Percentiles rank a stretch among this genome's conserved stretches.
These are phyloP conservation scores for Listrodromus nycthemerus DNA, from an alignment of 2,888 invertebrate genomes.

Conservation along the genomic window DNA sequence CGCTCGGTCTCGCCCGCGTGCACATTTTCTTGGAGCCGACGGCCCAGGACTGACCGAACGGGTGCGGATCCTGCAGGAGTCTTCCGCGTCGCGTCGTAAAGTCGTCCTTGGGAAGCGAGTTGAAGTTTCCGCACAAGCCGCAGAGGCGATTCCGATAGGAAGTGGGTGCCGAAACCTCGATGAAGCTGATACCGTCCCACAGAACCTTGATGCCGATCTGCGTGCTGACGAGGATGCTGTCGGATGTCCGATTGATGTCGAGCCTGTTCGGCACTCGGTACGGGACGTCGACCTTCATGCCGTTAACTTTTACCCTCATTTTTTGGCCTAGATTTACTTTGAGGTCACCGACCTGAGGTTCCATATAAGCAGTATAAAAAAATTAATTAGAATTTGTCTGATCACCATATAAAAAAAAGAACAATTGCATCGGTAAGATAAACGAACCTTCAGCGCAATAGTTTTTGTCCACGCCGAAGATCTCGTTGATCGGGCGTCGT, in stretches of 20 bases:
- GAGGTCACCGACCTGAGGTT: constrained; percentile 86
- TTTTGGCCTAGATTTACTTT: constrained; percentile 95
- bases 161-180: constrained; percentile 93
- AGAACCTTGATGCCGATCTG: constrained; percentile 92
- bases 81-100: constrained; percentile 90
- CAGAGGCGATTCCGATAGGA: constrained; percentile 92
- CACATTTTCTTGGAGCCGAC: constrained; percentile 93
- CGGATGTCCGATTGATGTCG: constrained; percentile 88
- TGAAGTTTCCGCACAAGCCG: constrained; percentile 98
- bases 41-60: constrained; percentile 96
- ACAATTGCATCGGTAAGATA: not conserved
- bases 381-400: not conserved
- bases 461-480: constrained; percentile 97
- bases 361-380: constrained; percentile 4
- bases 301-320: constrained; percentile 94
- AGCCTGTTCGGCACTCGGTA: constrained; percentile 86
- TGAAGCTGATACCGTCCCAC: constrained; percentile 97
- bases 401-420: not conserved
- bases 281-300: constrained; percentile 90
- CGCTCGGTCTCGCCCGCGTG: constrained; percentile 84
- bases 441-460: constrained; percentile 89
- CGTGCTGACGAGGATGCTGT: constrained; percentile 89
- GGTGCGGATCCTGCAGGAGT: constrained; percentile 87
- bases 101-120: constrained; percentile 94
- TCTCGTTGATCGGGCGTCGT: constrained; percentile 92